Evolutionary conservation across 2,113 vertebrate genomes (phyloP), one percentile per base, ranked within the genome.

Genomic region (Pelobates fuscus): DNA sequence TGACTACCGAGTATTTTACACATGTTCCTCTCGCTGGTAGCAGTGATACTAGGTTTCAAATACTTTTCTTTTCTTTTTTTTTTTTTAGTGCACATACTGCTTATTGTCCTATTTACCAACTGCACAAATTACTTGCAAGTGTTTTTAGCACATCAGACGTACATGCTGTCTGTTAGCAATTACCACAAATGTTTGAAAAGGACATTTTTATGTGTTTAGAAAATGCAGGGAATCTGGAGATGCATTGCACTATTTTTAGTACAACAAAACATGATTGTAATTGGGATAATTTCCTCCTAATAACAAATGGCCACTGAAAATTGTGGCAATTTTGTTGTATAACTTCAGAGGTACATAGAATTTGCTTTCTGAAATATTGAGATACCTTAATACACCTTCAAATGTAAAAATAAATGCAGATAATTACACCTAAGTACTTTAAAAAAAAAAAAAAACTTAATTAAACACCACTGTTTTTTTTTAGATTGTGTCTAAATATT

Each of bases 61-160:
- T 73, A 72, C 70, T 72, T 67, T n/a, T n/a, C n/a, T n/a, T n/a
- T n/a, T n/a, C 37, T 59, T 32, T 20, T 63, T 37, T 37, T 29
- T n/a, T 64, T 41, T 44, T 21, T 30, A 21, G 43, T 77, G 54
- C 65, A 60, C 65, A 68, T 77, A 68, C 41, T 68, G 73, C 65
- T 77, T 64, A 77, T 57, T 59, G 73, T 68, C 64, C 73, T 77
- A 77, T 77, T 77, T 77, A 77, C 73, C 73, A 77, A 77, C 73
- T 77, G 73, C 73, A 68, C 73, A 77, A 58, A 77, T 77, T 67
- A 77, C 73, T 77, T 68, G 73, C 65, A 77, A 77, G 57, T 52
- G 26, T 27, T 67, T 49, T 66, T 76, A 76, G 55, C 65, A 60
- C 73, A 67, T 77, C 65, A 63, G 64, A 77, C 73, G 30, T 67